These are phyloP conservation scores for Dendrolimus pini DNA, from an alignment of 2,888 invertebrate genomes.

Conservation along the genomic window DNA sequence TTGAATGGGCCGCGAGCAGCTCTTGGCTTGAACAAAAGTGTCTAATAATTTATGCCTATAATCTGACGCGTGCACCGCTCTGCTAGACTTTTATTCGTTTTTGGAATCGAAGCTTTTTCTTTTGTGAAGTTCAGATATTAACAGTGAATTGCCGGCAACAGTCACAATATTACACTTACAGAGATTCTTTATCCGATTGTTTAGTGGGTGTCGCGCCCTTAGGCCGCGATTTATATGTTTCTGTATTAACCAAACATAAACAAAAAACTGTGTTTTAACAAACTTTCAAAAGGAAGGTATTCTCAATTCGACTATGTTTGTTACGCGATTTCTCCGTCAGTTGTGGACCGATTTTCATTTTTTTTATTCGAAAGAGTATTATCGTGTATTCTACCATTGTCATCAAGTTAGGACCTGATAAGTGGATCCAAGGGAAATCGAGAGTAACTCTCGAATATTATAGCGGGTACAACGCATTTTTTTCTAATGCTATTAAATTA, in stretches of 20 bases:
- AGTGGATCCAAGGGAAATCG: too few relatives aligned
- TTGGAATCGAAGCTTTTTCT: conserved; percentile 49
- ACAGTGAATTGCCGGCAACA: conserved; percentile 52
- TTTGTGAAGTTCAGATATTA: conserved; percentile 63
- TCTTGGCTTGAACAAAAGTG: conserved; percentile 71
- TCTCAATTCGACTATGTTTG: too few relatives aligned
- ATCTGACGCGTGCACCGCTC: conserved; percentile 63
- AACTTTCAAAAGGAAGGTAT: not conserved
- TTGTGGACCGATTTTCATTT: too few relatives aligned
- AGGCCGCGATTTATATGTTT: conserved; percentile 38
- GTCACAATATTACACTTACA: conserved; percentile 63
- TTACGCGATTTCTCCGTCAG: too few relatives aligned
- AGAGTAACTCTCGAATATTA: too few relatives aligned
- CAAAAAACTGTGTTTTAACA: conserved; percentile 26
- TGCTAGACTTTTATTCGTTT: conserved; percentile 52
- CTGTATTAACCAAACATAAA: conserved; percentile 41
- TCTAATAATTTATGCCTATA: conserved; percentile 74
- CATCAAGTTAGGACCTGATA: too few relatives aligned
- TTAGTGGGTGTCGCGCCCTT: conserved; percentile 42
- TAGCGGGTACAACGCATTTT: too few relatives aligned
- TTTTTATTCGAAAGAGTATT: too few relatives aligned
- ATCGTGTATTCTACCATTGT: too few relatives aligned
- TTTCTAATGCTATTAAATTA: too few relatives aligned
- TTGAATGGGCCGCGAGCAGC: conserved; percentile 64
- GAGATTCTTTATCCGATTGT: conserved; percentile 46